A percentile compares a stretch with the other conserved stretches of the same genome.
Evolutionary conservation across 2,113 vertebrate species (phyloP).

Genomic region (Dolichallabes microphthalmus): DNA sequence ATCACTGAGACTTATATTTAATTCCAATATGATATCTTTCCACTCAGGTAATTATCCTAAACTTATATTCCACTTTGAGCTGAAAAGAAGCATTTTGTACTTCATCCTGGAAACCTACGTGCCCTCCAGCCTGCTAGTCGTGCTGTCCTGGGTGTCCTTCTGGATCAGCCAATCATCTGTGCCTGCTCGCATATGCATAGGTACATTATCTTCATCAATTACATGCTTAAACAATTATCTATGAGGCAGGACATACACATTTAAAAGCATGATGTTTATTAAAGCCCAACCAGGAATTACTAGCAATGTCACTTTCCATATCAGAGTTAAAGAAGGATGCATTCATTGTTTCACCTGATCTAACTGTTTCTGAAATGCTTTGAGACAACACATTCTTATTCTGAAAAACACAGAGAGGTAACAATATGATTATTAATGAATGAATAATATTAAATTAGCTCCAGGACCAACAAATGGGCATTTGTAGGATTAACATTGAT

Average conservation of each 20-base stretch:
- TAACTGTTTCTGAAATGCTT: neutral
- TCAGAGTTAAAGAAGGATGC: too few species aligned
- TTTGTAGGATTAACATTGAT: neutral
- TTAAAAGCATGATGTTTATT: neutral
- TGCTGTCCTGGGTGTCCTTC: slow-evolving; percentile 89
- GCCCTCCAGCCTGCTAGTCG: slow-evolving; percentile 85
- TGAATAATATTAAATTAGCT: neutral
- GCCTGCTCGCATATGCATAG: slow-evolving; percentile 87
- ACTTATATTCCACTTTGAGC: slow-evolving; percentile 85
- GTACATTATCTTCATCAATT: slow-evolving; percentile 60
- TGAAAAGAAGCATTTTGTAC: slow-evolving; percentile 88
- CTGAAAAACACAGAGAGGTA: neutral
- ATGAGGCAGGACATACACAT: neutral
- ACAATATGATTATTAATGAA: neutral
- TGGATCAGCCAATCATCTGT: slow-evolving; percentile 92
- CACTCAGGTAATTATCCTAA: slow-evolving; percentile 79
- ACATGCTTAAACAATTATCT: neutral
- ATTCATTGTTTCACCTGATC: neutral
- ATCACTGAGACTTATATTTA: neutral
- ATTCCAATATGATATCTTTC: neutral
- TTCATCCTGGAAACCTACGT: slow-evolving; percentile 90
- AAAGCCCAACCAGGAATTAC: neutral
- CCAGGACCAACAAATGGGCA: neutral
- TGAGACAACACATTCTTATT: neutral
- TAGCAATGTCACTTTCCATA: neutral